Conservation (phyloP, 2,113 vertebrate species). For the Mormoops blainvillei region DNA sequence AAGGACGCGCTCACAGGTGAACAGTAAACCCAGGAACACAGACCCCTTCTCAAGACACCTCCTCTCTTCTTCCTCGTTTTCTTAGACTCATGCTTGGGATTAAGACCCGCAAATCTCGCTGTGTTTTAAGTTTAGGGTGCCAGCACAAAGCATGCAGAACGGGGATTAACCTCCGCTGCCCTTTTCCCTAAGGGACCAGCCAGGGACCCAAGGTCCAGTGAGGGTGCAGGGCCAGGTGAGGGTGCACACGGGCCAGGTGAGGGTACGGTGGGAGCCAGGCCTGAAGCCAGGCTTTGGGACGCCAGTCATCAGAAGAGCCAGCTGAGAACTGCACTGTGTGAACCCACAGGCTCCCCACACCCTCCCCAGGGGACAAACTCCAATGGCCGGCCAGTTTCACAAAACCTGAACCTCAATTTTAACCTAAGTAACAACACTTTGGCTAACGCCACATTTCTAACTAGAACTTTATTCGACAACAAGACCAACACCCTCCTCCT, state of each 20-base stretch:
- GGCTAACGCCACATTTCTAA: rapidly evolving
- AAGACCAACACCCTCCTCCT: not conserved
- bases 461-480: not conserved
- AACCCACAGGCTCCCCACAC: rapidly evolving
- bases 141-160: too few species aligned
- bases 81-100: not conserved
- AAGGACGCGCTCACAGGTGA: rapidly evolving
- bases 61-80: not conserved
- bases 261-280: rapidly evolving
- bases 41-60: not conserved
- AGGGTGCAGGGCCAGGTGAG: not conserved
- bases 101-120: not conserved
- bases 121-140: not conserved
- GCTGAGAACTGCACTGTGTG: rapidly evolving
- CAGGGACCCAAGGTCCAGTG: not conserved
- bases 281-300: not conserved
- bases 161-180: rapidly evolving
- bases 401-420: not conserved
- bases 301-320: not conserved
- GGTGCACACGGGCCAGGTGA: not conserved
- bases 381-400: rapidly evolving
- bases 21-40: rapidly evolving
- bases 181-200: not conserved
- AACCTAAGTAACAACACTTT: not conserved
- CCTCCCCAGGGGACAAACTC: not conserved